Evolutionary conservation across 2,797 vertebrate species (phyloP), one percentile per base, ranked within the genome.

Genomic region (Tokudaia tokunoshimensis): DNA sequence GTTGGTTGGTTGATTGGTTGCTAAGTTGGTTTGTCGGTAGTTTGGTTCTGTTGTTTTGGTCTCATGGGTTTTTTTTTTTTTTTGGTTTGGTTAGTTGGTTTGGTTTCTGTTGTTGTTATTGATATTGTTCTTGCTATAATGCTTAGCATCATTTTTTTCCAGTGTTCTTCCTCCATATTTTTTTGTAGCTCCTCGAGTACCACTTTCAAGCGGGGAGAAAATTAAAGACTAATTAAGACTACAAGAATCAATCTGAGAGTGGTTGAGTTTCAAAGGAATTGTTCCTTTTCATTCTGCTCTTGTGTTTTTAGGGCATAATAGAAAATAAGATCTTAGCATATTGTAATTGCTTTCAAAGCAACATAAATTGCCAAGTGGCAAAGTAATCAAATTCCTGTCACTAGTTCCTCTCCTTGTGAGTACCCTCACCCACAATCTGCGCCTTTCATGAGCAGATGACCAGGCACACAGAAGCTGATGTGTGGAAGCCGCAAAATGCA

Each of bases 231-330:
- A 92, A 57, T 55, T 94, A 86, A 91, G 63, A 87, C 81, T 55
- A 67, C 75, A 92, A 94, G 44, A 94, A 91, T 91, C 55, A 92
- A 47, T 94, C 63, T 94, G 22, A 89, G 20, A 87, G 1, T 91
- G 22, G 17, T 83, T 90, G 92, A 87, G 55, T 94, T 89, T 86
- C 65, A 96, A 82, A 84, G 76, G 34, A 89, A 83, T 74, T 74
- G 50, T 31, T 63, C 4, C 80, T 83, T 95, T 94, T 76, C 2
- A 74, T 78, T 76, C 14, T 59, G 37, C 89, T 90, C 96, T n/a
- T 84, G 26, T 91, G 20, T 91, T 95, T 95, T 91, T 89, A 72
- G 9, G n/a, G 86, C n/a, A 89, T 80, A 90, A 92, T 82, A 72
- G 70, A 87, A 97, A 92, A 19, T 74, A 89, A 91, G 79, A 17